Evolutionary conservation across 2,888 invertebrate genomes (phyloP), one percentile per base, ranked within the genome.

Genomic region (Hydrotaea diabolus): DNA sequence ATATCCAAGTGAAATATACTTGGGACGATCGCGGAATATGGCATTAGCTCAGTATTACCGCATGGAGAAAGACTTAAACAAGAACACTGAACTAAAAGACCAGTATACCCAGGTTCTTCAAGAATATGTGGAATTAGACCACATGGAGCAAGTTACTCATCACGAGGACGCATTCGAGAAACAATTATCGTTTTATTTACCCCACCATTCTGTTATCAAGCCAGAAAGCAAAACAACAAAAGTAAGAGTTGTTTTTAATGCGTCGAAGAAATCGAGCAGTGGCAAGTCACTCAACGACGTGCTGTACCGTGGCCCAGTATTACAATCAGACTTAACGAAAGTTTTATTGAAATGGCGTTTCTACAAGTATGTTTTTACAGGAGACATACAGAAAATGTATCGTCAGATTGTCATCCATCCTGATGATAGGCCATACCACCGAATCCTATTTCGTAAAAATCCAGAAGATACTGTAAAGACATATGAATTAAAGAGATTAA

Each of bases 221-320:
- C 82, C 79, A 8, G 80, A 83, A 7, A 79, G 80, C 36, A 76
- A 71, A 17, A 78, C 83, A 0, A 85, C 84, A 15, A 87, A 85
- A 53, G 43, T 85, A 4, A 43, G 85, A 19, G 85, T 88, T 2
- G 86, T 86, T 2, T 87, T 88, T 55, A 83, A 87, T 62, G 86
- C 86, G 0, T 87, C 85, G 0, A 66, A 64, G 13, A 74, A 43
- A 1, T 62, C 82, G 9, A 31, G 66, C 5, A 83, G 76, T 23
- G 76, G 85, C 1, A 15, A 17, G 0, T 83, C 74, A 5, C 75
- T 86, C 0, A 86, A 87, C 21, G 84, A 83, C 31, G 62, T 77
- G 2, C 43, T 86, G 17, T 43, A 85, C 26, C 57, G 62, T n/a
- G 86, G 83, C 2, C 84, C 87, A 1, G 69, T 69, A 5, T 80